Conservation (phyloP, 2,888 invertebrate species). For the Nomada flava region DNA sequence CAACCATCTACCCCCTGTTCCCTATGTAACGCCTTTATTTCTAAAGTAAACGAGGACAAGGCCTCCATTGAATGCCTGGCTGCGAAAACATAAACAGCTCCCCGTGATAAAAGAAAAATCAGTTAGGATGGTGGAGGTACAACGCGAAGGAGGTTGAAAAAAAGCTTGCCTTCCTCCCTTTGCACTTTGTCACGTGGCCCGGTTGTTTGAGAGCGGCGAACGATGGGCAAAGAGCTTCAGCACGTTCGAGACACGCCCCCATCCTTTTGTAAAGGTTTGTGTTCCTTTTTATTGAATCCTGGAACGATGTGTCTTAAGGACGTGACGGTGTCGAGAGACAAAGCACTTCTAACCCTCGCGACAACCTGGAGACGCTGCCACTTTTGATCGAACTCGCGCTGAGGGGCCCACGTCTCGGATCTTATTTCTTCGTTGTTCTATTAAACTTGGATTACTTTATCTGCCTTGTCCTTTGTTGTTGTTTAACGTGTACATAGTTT, state of each 20-base stretch:
- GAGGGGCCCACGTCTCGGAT: neutral
- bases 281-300: slow-evolving; percentile 11
- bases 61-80: slow-evolving; percentile 50
- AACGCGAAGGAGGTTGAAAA: slow-evolving; percentile 22
- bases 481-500: too few species aligned
- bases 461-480: neutral
- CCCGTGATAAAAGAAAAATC: slow-evolving; percentile 50
- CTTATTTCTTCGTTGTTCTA: neutral
- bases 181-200: slow-evolving; percentile 17
- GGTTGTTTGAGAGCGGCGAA: neutral
- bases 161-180: slow-evolving; percentile 30
- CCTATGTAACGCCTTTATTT: slow-evolving; percentile 64
- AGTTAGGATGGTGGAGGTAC: neutral
- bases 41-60: slow-evolving; percentile 67
- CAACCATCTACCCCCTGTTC: slow-evolving; percentile 27
- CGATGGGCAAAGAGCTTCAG: neutral
- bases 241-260: neutral
- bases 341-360: neutral
- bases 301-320: neutral
- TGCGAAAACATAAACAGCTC: slow-evolving; percentile 66
- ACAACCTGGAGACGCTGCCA: neutral
- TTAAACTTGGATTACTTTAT: neutral
- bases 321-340: neutral
- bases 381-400: slow-evolving; percentile 1
- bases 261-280: slow-evolving; percentile 24